Conservation (phyloP, 2,797 vertebrate genomes). For the Champsocephalus gunnari region DNA sequence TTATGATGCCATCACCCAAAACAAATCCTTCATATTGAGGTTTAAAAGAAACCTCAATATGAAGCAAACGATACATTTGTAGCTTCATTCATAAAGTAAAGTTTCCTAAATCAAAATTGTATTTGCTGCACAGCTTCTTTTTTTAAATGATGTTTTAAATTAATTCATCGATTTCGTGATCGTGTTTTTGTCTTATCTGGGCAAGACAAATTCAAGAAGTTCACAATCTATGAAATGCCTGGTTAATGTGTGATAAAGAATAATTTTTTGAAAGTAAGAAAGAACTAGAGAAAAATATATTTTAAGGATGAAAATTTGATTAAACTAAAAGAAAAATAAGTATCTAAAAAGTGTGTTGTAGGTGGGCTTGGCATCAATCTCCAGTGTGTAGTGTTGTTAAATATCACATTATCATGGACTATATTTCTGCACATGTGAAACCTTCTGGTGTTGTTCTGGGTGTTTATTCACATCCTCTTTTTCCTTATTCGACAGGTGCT, state of each 20-base stretch:
- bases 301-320: background rate
- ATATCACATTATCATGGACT: background rate
- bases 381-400: background rate
- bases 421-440: background rate
- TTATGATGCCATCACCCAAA: no score
- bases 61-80: no score
- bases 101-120: no score
- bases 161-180: background rate
- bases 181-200: background rate
- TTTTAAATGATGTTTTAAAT: no score
- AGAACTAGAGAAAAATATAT: background rate
- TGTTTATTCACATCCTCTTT: background rate
- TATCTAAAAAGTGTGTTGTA: background rate
- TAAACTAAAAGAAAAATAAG: no score
- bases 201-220: background rate
- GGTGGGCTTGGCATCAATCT: background rate
- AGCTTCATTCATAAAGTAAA: no score
- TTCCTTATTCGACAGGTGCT: slow-evolving; percentile 82
- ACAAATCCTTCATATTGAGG: no score
- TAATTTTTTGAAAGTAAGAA: background rate
- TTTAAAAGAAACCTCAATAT: no score
- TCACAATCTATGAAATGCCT: background rate
- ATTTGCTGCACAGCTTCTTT: no score
- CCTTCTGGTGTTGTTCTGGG: background rate
- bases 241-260: background rate